phyloP scores from a whole-genome alignment of 1,140 invertebrate genomes.

The Zaprionus inermis region DNA sequence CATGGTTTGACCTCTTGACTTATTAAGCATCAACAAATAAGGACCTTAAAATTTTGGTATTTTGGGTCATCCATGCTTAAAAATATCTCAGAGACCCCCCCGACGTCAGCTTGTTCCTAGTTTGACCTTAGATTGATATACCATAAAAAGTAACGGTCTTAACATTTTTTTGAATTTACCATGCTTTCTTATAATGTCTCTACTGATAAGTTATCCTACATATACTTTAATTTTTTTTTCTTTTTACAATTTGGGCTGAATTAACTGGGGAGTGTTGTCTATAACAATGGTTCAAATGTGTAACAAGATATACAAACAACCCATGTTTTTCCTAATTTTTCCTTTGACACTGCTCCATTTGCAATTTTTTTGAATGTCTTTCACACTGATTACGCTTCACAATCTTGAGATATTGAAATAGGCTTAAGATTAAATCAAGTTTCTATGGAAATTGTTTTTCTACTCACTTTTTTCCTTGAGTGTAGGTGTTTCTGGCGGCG shows the following conservation, averaged over 20 bases:
- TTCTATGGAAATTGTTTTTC: background rate
- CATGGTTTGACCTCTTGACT: too few relatives aligned
- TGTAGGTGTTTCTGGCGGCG: conserved; percentile 63
- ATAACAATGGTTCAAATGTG: background rate
- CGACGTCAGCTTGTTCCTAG: too few relatives aligned
- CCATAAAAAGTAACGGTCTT: too few relatives aligned
- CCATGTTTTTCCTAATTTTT: background rate
- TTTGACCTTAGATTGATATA: too few relatives aligned
- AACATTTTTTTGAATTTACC: too few relatives aligned
- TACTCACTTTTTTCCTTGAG: conserved; percentile 79
- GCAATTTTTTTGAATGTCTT: too few relatives aligned
- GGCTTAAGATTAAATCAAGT: background rate
- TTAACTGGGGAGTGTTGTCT: background rate
- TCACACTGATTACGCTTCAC: background rate
- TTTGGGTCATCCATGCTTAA: too few relatives aligned
- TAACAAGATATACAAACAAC: background rate
- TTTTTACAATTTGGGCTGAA: background rate
- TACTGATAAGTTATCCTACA: background rate
- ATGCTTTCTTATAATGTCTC: too few relatives aligned
- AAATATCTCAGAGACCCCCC: too few relatives aligned
- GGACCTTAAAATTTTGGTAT: too few relatives aligned
- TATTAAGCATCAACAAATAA: too few relatives aligned
- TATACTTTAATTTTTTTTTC: background rate
- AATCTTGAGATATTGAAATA: background rate
- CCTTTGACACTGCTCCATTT: background rate